Evolutionary conservation across 2,113 vertebrate species (phyloP).

Genomic region (Ictalurus punctatus): DNA sequence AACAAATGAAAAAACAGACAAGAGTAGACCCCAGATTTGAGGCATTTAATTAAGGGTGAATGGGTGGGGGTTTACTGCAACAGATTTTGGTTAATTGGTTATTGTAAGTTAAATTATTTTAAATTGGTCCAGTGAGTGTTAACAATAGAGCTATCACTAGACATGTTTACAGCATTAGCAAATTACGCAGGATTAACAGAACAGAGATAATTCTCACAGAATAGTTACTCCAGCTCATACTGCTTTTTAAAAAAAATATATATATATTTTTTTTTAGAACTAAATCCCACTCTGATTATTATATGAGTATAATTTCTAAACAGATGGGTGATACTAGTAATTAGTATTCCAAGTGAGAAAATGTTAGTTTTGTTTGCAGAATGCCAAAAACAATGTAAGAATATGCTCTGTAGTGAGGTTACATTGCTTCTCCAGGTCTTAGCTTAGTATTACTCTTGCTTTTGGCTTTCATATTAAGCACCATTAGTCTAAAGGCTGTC

Average conservation of each 20-base stretch:
- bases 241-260: too few species aligned
- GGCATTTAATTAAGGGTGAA: background rate
- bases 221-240: background rate
- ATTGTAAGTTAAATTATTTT: background rate
- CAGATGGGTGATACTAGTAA: too few species aligned
- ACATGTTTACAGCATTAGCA: background rate
- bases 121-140: background rate
- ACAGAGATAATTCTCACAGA: background rate
- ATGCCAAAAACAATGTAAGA: background rate
- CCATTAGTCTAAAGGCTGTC: slow-evolving; percentile 33
- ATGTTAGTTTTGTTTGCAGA: too few species aligned
- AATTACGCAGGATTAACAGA: background rate
- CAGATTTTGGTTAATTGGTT: background rate
- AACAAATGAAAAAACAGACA: background rate
- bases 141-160: background rate
- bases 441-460: background rate
- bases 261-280: too few species aligned
- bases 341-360: too few species aligned
- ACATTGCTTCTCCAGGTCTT: background rate
- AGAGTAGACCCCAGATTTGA: background rate
- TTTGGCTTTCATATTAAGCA: slow-evolving; percentile 31
- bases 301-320: background rate
- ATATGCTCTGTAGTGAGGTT: background rate
- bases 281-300: background rate
- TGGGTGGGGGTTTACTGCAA: background rate